A percentile compares a stretch with the other conserved stretches of the same genome.
phyloP scores from a whole-genome alignment of 2,888 invertebrate species.

The Scaptomyza reducta region DNA sequence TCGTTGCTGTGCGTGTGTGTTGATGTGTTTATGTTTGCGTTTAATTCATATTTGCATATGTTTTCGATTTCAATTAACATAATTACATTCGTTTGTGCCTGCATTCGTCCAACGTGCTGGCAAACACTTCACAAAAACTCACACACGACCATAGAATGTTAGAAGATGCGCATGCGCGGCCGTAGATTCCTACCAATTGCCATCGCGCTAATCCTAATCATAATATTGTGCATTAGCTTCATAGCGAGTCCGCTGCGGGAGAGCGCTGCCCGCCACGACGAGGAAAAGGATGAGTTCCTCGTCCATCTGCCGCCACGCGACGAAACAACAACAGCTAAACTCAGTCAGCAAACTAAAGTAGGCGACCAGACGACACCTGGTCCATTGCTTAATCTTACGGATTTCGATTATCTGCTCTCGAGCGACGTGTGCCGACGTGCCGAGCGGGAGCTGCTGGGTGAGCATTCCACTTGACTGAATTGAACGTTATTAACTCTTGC shows the following conservation, averaged over 20 bases:
- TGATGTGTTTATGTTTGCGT: slow-evolving; percentile 6
- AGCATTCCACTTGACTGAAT: slow-evolving; percentile 15
- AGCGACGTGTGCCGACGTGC: slow-evolving; percentile 74
- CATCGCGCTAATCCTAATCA: slow-evolving; percentile 65
- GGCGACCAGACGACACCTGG: slow-evolving; percentile 15
- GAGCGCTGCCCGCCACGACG: slow-evolving; percentile 12
- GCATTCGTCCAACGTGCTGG: not conserved
- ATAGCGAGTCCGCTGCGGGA: slow-evolving; percentile 57
- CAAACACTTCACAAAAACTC: slow-evolving; percentile 20
- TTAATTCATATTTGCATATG: slow-evolving; percentile 22
- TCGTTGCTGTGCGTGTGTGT: not conserved
- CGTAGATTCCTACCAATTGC: slow-evolving; percentile 77
- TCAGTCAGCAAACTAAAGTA: not conserved
- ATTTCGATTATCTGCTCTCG: slow-evolving; percentile 77
- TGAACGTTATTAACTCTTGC: not conserved
- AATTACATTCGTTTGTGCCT: slow-evolving; percentile 5
- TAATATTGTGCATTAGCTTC: slow-evolving; percentile 75
- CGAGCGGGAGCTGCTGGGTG: slow-evolving; percentile 81
- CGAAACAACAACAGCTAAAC: slow-evolving; percentile 3
- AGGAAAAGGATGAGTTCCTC: slow-evolving; percentile 71
- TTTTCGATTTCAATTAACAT: slow-evolving; percentile 7
- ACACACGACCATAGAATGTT: slow-evolving; percentile 56
- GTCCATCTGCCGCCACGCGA: slow-evolving; percentile 53
- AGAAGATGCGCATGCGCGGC: slow-evolving; percentile 82
- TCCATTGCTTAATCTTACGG: slow-evolving; percentile 76